Base-by-base conservation (phyloP, 2,113 vertebrate genomes). In the Petromus typicus region DNA sequence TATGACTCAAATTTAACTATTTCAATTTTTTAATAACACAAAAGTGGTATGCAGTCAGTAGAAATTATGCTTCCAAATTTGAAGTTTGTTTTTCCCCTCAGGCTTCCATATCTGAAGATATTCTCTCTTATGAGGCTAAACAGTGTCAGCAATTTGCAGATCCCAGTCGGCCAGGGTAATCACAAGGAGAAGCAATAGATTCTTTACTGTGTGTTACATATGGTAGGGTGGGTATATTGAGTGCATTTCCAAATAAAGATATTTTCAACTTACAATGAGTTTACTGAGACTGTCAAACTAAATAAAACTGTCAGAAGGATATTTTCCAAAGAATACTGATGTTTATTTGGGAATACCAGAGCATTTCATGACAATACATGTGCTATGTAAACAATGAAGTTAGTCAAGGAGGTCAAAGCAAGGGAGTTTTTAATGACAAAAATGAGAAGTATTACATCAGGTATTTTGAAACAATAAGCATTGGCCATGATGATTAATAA, bases 181-280 rank as follows among this genome's bases (percentile, higher is more conserved):
- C 45, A 54, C 11, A 45, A 16, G 59, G 56, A 11, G 34, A 54
- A 32, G 17, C 34, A n/a, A 17, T 37, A 8, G 18, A 54, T n/a
- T 5, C 5, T 13, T 5, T 22, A 48, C 0, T 64, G 34, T 54
- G 1, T n/a, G 13, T 18, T 32, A 13, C 25, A 11, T 7, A 51
- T 37, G 43, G 43, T 45, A 30, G 71, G 40, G 23, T 75, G 13
- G 3, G 25, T 30, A 25, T 75, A 48, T 30, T 30, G 43, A 30
- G 43, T 75, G 71, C 25, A 75, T 30, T 48, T 45, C 71, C 43
- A 45, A 16, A 75, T 30, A 43, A 45, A 75, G 45, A 75, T 75
- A 32, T 51, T n/a, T 73, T 73, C 54, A 51, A 32, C 16, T 83
- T n/a, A 83, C 56, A 54, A 4, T 40, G 80, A 91, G 61, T 84